Conservation (phyloP, 2,113 vertebrate species). For the Alosa alosa region DNA sequence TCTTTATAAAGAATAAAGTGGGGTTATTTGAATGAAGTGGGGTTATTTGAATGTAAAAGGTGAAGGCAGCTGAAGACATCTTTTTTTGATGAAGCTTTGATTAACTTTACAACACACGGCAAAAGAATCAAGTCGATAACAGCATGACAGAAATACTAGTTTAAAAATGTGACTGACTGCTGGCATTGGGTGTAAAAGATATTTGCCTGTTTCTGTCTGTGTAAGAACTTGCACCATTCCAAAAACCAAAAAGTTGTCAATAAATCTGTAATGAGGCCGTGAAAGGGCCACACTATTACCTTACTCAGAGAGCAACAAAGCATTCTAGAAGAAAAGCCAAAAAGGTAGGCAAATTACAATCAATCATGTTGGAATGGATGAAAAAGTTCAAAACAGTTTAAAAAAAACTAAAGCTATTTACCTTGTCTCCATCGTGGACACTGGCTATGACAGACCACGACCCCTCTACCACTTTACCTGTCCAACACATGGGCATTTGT, state of each 20-base stretch:
- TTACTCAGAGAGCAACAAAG: slow-evolving; percentile 27
- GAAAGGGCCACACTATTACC: slow-evolving; percentile 32
- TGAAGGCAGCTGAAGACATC: not conserved
- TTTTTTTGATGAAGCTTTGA: not conserved
- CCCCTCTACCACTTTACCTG: not conserved
- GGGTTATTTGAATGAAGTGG: too few relatives aligned
- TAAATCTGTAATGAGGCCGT: slow-evolving; percentile 16
- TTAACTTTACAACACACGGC: not conserved
- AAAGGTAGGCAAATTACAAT: slow-evolving; percentile 11
- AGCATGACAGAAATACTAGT: not conserved
- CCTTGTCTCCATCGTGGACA: not conserved
- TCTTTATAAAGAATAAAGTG: not conserved
- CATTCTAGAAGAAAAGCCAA: slow-evolving; percentile 1
- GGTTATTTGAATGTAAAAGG: not conserved
- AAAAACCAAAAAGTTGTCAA: not conserved
- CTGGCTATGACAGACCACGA: not conserved
- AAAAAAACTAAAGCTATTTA: not conserved
- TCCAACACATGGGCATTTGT: not conserved
- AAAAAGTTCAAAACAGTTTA: not conserved
- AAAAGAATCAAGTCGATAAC: not conserved
- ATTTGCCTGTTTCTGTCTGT: not conserved
- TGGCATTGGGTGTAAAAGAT: not conserved
- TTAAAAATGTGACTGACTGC: not conserved
- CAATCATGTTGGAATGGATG: not conserved
- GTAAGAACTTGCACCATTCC: not conserved